phyloP scores from a whole-genome alignment of 2,888 invertebrate genomes.

The Ophion ventricosus region DNA sequence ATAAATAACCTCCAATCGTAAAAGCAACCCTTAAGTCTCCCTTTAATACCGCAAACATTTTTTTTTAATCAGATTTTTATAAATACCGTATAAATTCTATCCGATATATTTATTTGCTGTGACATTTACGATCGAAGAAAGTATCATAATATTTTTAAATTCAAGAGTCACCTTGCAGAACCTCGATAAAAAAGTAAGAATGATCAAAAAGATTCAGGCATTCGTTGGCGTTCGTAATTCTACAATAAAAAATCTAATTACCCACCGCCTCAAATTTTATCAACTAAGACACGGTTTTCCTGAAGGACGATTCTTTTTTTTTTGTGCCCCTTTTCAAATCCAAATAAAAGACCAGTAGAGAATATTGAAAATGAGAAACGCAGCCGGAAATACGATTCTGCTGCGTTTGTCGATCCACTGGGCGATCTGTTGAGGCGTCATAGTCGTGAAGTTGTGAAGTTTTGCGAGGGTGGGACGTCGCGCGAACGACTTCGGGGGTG shows the following conservation, averaged over 20 bases:
- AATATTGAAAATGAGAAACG: constrained; percentile 91
- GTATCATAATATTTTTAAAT: no score
- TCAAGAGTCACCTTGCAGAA: no score
- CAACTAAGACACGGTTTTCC: neutral
- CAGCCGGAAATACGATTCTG: constrained; percentile 90
- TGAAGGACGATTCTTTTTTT: neutral
- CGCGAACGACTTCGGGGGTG: constrained; percentile 75
- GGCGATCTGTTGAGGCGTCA: constrained; percentile 95
- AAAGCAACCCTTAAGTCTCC: no score
- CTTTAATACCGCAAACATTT: no score
- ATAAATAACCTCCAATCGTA: no score
- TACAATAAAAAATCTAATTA: constrained; percentile 17
- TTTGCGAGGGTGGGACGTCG: constrained; percentile 79
- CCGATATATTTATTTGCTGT: no score
- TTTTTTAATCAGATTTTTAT: no score
- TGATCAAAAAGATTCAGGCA: neutral
- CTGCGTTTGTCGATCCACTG: constrained; percentile 94
- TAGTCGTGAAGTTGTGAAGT: constrained; percentile 86
- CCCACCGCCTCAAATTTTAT: neutral
- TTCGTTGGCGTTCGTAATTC: neutral
- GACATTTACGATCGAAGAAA: no score
- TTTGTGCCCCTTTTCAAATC: constrained; percentile 71
- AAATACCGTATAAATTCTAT: no score
- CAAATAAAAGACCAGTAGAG: constrained; percentile 92
- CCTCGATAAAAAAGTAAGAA: neutral